A percentile compares a stretch with the other conserved stretches of the same genome.
Conservation (phyloP, 2,113 vertebrate species). For the Planiliza haematocheilus region DNA sequence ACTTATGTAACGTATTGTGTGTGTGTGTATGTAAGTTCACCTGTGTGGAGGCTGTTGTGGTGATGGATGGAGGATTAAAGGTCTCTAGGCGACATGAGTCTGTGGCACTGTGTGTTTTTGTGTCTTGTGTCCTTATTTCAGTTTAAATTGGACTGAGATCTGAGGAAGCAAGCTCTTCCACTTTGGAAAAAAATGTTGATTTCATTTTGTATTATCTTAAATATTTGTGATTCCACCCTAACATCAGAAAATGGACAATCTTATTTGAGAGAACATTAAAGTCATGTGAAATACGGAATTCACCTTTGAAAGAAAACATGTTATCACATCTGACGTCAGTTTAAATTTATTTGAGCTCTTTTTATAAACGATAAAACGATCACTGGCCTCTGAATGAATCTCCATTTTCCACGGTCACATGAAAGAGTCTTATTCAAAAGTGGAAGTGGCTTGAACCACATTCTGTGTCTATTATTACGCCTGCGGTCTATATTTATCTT, state of each 20-base stretch:
- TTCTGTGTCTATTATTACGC: conserved; percentile 35
- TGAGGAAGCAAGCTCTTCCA: background rate
- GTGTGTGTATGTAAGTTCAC: background rate
- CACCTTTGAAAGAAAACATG: background rate
- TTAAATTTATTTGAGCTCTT: background rate
- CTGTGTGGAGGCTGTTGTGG: background rate
- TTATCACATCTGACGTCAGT: background rate
- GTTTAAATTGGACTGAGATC: background rate
- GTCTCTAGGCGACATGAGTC: background rate
- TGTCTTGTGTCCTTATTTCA: background rate
- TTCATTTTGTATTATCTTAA: background rate
- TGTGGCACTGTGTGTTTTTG: background rate
- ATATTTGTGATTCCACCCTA: background rate
- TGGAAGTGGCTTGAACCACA: conserved; percentile 40
- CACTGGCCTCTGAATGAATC: conserved; percentile 1
- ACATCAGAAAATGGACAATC: background rate
- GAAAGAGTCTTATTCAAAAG: conserved; percentile 24
- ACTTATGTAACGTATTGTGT: background rate
- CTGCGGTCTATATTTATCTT: conserved; percentile 30
- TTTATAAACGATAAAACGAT: background rate
- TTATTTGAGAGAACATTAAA: background rate
- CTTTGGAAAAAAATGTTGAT: background rate
- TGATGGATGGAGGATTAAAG: background rate
- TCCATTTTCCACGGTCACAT: conserved; percentile 42
- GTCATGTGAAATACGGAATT: background rate